Percentiles rank a stretch among this genome's conserved stretches.
Conservation (phyloP, 2,797 vertebrate species). For the Leptodactylus fallax region DNA sequence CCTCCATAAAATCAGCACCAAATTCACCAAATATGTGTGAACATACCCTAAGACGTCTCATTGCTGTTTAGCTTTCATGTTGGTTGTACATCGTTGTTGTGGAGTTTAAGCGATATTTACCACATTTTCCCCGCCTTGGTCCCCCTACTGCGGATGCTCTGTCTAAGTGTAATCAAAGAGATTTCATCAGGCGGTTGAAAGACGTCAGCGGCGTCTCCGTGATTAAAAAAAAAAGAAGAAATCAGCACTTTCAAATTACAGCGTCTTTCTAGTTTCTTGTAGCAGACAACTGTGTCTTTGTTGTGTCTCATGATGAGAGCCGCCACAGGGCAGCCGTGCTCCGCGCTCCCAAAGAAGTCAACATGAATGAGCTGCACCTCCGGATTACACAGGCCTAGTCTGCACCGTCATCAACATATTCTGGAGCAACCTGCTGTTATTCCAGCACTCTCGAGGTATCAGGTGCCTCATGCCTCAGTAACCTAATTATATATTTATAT, state of each 20-base stretch:
- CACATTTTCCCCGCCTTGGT: not conserved
- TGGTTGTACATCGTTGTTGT: not conserved
- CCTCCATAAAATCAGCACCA: too few species aligned
- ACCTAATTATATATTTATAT: not conserved
- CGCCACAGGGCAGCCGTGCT: conserved; percentile 18
- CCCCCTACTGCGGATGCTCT: not conserved
- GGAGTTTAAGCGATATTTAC: not conserved
- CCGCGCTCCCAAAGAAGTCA: not conserved
- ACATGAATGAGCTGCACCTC: conserved; percentile 40
- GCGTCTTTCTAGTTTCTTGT: conserved; percentile 7
- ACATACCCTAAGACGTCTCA: not conserved
- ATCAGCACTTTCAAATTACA: not conserved
- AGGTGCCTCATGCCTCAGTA: not conserved
- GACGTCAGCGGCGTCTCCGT: conserved; percentile 7
- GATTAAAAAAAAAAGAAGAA: conserved; percentile 20
- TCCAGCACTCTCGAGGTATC: not conserved
- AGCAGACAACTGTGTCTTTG: conserved; percentile 37
- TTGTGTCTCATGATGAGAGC: conserved; percentile 48
- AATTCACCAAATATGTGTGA: too few species aligned
- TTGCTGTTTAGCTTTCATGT: not conserved
- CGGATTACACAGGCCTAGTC: conserved; percentile 8
- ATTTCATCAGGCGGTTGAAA: conserved; percentile 10
- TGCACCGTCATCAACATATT: not conserved
- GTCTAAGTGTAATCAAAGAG: conserved; percentile 26
- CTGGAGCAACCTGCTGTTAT: not conserved